Base-by-base conservation (phyloP, 2,888 invertebrate genomes). In the Hecatera dysodea region DNA sequence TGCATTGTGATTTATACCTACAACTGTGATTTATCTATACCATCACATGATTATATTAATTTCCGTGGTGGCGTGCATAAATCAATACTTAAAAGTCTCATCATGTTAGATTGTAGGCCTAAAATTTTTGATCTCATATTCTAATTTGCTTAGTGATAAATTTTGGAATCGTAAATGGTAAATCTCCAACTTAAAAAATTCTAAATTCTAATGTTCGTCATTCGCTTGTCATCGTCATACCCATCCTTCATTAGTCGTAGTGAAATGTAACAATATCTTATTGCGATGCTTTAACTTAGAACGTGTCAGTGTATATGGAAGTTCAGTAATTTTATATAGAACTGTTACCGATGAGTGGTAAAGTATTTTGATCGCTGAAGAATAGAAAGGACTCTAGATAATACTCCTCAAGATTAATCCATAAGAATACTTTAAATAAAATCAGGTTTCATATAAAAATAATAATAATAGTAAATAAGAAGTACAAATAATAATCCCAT, bases 111-210 rank as follows among this genome's bases (percentile, higher is more conserved):
- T 92, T 91, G 94, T 96, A 95, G 95, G 95, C 95, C 95, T 96
- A 95, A 95, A 93, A 94, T 92, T 93, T 95, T 95, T 96, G 96
- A 96, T 96, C 96, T 96, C 96, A 96, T 95, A 95, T 94, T 95
- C 95, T 96, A 93, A 95, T 96, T 95, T 95, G 95, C 95, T 95
- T 95, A 96, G 95, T 94, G 93, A 93, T 95, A 94, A 92, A 90
- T 91, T 94, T 95, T 91, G 93, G 93, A 92, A 93, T 92, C 88
- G 91, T 92, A 91, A 93, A 92, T 91, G 92, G 92, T 93, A 91
- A 93, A 92, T 92, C 91, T 92, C 91, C 92, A 91, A 92, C 86
- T 90, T 88, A 90, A 89, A n/a, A 95, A 95, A 95, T 95, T 95
- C 95, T 93, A 95, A 95, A 95, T 95, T 93, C 89, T 89, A 89